Base-by-base conservation (phyloP, 2,888 invertebrate genomes). In the Calameuta filiformis region DNA sequence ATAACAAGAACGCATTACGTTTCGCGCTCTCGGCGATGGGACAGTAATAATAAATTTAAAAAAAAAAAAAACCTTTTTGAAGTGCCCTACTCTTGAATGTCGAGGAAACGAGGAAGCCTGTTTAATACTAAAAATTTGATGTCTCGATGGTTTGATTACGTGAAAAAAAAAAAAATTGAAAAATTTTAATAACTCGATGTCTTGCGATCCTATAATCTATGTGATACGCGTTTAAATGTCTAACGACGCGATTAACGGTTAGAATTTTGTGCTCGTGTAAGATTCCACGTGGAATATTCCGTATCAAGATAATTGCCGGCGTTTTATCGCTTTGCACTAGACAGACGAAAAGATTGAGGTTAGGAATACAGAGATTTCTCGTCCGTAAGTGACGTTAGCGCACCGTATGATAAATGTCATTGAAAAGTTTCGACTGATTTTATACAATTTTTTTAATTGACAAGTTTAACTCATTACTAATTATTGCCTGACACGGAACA, bases 61-160 rank as follows among this genome's bases (percentile, higher is more conserved):
- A n/a, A n/a, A n/a, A n/a, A 81, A 79, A 76, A 56, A 85, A 85
- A 86, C 79, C 85, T 85, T 87, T 83, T 82, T 85, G 76, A 90
- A 90, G 90, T 90, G 89, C 90, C 90, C 90, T 89, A 89, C 82
- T 89, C 87, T 86, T 90, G 78, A 84, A 87, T 87, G 89, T 90
- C 89, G 82, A 84, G 89, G 81, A 84, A 84, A 85, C 1, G 37
- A 80, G 23, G 77, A 82, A 82, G 33, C 77, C 77, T 82, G 83
- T 84, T 85, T 81, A 85, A 82, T 85, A 85, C 81, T 86, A 79
- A 85, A 79, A 79, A 68, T 79, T 86, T 79, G 80, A 84, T 85
- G 84, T 86, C 33, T 83, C 81, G 85, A 84, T 86, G 83, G 86
- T 85, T 87, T 85, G 87, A 84, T 84, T 87, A 84, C 81, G 83